Evolutionary conservation across 2,888 invertebrate genomes (phyloP).

Genomic region (Epirrhoe alternata): DNA sequence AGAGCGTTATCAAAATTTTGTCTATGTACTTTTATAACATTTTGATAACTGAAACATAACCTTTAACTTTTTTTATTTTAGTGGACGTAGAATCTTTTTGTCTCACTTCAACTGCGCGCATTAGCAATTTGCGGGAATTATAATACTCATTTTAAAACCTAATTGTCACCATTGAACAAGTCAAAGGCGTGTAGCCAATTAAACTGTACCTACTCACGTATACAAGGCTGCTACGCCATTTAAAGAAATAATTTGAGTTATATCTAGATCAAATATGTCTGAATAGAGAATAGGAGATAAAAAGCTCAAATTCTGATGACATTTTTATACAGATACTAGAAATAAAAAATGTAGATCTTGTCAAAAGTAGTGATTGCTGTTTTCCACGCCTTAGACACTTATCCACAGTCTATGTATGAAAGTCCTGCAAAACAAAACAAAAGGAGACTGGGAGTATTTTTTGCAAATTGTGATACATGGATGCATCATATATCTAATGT

Average conservation of each 20-base stretch:
- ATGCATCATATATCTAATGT: no score
- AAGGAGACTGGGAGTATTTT: no score
- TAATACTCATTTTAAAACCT: neutral
- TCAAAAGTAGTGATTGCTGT: neutral
- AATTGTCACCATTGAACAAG: conserved; percentile 33
- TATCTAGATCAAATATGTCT: conserved; percentile 39
- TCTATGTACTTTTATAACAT: no score
- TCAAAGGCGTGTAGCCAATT: conserved; percentile 44
- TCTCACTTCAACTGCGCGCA: no score
- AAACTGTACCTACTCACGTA: conserved; percentile 22
- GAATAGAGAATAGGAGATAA: conserved; percentile 13
- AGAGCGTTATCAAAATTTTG: no score
- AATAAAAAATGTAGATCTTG: neutral
- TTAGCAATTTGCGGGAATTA: neutral
- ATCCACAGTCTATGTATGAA: no score
- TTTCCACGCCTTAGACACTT: no score
- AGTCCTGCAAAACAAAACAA: no score
- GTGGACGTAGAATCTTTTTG: no score
- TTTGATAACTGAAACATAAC: no score
- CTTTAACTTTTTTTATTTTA: no score
- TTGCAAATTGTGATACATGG: no score
- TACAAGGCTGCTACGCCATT: conserved; percentile 48
- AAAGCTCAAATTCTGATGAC: conserved; percentile 9
- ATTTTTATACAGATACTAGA: conserved; percentile 18
- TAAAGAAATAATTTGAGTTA: conserved; percentile 36